Evolutionary conservation across 92 coral and sea anemone species (phyloP).

Genomic region (Heteractis magnifica): DNA sequence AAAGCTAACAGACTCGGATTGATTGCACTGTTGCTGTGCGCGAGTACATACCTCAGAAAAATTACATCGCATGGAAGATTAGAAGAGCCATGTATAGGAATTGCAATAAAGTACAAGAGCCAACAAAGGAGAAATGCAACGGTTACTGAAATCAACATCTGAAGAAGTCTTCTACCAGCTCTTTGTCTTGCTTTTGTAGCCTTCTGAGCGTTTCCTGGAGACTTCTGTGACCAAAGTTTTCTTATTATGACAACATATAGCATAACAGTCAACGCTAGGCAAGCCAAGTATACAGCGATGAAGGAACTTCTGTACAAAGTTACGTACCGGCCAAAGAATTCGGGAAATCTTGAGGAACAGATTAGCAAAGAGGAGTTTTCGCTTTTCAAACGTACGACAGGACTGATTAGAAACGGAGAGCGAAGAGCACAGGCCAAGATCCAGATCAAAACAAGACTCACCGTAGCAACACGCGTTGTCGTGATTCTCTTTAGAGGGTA

Average conservation of each 20-base stretch:
- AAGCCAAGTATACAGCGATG: neutral
- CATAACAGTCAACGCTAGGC: constrained; percentile 1
- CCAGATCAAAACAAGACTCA: constrained; percentile 27
- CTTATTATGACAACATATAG: constrained; percentile 24
- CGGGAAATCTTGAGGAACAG: neutral
- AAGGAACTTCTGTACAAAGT: neutral
- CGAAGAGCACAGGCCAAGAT: constrained; percentile 30
- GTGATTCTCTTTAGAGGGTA: constrained; percentile 44
- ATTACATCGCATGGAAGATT: constrained; percentile 19
- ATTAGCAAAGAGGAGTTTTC: neutral
- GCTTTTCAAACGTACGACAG: neutral
- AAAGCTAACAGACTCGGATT: constrained; percentile 23
- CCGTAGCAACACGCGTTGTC: neutral
- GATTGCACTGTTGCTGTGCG: constrained; percentile 41
- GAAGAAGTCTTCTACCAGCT: constrained; percentile 40
- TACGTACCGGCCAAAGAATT: neutral
- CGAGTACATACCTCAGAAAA: constrained; percentile 36
- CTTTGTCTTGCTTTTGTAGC: constrained; percentile 20
- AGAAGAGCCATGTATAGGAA: constrained; percentile 18
- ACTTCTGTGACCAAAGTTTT: constrained; percentile 3
- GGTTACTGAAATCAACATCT: constrained; percentile 41
- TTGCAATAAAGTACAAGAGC: constrained; percentile 48
- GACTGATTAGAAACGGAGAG: constrained; percentile 33
- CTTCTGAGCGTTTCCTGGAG: constrained; percentile 11
- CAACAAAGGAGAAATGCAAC: constrained; percentile 46